Conservation (phyloP, 2,888 invertebrate genomes). For the Trissoscelio sp. region DNA sequence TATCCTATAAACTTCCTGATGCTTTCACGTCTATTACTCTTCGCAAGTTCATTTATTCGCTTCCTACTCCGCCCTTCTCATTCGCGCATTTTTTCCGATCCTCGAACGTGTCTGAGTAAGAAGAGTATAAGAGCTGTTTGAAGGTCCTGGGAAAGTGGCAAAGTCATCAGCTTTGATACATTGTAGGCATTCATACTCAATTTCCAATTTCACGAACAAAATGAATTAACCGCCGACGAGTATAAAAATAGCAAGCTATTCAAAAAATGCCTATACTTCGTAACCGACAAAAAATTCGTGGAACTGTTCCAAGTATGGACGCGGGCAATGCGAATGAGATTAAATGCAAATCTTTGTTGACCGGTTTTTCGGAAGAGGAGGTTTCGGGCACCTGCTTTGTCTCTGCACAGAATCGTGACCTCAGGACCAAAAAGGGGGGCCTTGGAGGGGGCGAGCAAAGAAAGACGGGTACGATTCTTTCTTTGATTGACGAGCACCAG, state of each 20-base stretch:
- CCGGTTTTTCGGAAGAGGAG: conserved; percentile 70
- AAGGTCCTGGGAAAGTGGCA: conserved; percentile 67
- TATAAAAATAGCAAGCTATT: too few relatives aligned
- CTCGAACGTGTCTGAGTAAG: conserved; percentile 51
- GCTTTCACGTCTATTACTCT: conserved; percentile 50
- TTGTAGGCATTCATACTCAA: conserved; percentile 21
- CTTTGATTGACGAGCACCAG: conserved; percentile 81
- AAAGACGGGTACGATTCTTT: conserved; percentile 72
- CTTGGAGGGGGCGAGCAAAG: conserved; percentile 45
- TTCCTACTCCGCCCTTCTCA: conserved; percentile 68
- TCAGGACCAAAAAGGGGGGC: conserved; percentile 50
- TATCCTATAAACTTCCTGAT: conserved; percentile 31
- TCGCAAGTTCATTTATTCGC: conserved; percentile 55
- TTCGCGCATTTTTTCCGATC: conserved; percentile 47
- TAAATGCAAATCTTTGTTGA: conserved; percentile 73
- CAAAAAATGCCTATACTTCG: too few relatives aligned
- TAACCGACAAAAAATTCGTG: conserved; percentile 36
- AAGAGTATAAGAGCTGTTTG: conserved; percentile 36
- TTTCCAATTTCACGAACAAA: conserved; percentile 3
- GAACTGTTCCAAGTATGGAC: conserved; percentile 57
- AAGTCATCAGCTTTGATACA: conserved; percentile 51
- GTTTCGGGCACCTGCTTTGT: conserved; percentile 78
- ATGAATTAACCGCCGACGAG: neutral
- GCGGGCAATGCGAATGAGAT: conserved; percentile 74
- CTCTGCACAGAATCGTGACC: conserved; percentile 75